A percentile compares a stretch with the other conserved stretches of the same genome.
These are phyloP conservation scores for Diprion similis DNA, from an alignment of 1,140 invertebrate genomes.

Conservation along the genomic window DNA sequence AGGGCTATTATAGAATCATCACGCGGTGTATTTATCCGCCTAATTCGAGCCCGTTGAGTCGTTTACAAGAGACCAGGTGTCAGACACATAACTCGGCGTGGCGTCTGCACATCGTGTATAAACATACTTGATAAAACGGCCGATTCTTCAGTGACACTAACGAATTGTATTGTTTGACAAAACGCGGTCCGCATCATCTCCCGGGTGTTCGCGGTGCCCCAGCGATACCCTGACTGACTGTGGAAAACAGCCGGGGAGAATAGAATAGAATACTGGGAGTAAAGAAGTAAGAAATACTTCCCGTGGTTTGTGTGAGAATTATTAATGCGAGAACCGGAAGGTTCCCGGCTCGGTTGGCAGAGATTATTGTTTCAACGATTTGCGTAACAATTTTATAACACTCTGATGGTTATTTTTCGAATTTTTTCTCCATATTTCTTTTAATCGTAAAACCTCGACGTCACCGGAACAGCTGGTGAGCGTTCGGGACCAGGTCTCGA, in stretches of 20 bases:
- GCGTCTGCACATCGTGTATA: not conserved
- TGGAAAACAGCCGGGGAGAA: too few species aligned
- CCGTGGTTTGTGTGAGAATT: not conserved
- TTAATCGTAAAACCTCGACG: conserved; percentile 10
- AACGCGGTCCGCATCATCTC: not conserved
- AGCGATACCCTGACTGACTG: too few species aligned
- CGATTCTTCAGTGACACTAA: conserved; percentile 2
- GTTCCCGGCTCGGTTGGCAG: not conserved
- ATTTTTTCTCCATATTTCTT: not conserved
- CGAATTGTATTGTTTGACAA: conserved; percentile 27
- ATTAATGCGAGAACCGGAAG: not conserved
- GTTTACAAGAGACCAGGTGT: conserved; percentile 5
- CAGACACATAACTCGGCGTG: conserved; percentile 6
- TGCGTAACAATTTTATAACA: conserved; percentile 30
- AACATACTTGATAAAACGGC: conserved; percentile 13
- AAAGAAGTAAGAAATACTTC: conserved; percentile 12
- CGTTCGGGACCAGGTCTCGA: conserved; percentile 17
- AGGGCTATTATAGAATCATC: not conserved
- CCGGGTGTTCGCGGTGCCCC: too few species aligned
- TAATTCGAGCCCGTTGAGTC: not conserved
- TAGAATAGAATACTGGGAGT: not conserved
- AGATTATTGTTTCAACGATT: conserved; percentile 37
- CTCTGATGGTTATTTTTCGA: not conserved
- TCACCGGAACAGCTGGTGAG: conserved; percentile 20
- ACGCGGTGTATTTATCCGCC: conserved; percentile 11